Evolutionary conservation across 23 tunicate genomes (phyloP).

Genomic region (Styela clava): DNA sequence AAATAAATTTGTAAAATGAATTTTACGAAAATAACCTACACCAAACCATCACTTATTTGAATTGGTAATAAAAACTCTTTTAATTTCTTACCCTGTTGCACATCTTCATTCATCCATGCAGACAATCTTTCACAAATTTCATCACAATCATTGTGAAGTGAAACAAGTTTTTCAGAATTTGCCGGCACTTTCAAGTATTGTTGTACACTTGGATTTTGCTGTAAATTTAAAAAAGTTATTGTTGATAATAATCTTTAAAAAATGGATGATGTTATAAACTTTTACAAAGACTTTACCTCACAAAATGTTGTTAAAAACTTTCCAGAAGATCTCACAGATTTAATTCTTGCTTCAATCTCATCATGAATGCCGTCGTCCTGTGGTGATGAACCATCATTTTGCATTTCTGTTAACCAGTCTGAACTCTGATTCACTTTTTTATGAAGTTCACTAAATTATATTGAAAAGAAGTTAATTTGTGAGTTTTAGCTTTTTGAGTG

Average conservation of each 20-base stretch:
- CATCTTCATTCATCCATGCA: neutral
- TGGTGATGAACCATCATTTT: neutral
- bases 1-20: too few relatives aligned
- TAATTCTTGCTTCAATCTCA: neutral
- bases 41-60: too few relatives aligned
- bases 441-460: neutral
- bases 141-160: slow-evolving; percentile 5
- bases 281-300: too few relatives aligned
- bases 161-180: neutral
- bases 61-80: too few relatives aligned
- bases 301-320: neutral
- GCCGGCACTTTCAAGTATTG: neutral
- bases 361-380: neutral
- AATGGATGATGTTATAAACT: neutral
- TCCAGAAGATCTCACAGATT: neutral
- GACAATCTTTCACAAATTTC: slow-evolving; percentile 2
- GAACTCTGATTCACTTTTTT: neutral
- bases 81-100: too few relatives aligned
- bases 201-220: slow-evolving; percentile 22
- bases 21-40: too few relatives aligned
- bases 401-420: neutral
- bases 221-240: too few relatives aligned
- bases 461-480: too few relatives aligned
- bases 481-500: too few relatives aligned
- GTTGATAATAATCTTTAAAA: neutral